These are phyloP conservation scores for Habropoda laboriosa DNA, from an alignment of 1,140 invertebrate genomes.

Conservation along the genomic window DNA sequence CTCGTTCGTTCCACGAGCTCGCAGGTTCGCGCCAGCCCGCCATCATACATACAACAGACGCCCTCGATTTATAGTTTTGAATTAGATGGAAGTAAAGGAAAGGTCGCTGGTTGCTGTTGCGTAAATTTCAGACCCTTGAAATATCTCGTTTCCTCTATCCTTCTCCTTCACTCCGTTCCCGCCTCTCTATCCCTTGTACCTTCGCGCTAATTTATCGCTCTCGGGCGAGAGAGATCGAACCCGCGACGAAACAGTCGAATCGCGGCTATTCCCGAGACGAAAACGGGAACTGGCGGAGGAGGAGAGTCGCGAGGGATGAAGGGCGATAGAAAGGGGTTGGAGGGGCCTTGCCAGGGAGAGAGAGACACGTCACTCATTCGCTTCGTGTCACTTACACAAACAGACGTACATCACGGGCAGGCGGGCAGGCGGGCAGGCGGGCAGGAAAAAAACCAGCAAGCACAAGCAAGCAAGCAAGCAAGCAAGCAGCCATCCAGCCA, in stretches of 20 bases:
- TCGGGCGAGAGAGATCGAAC: not conserved
- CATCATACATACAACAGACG: slow-evolving; percentile 81
- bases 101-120: slow-evolving; percentile 69
- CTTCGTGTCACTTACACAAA: slow-evolving; percentile 82
- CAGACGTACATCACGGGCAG: slow-evolving; percentile 80
- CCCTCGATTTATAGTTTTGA: slow-evolving; percentile 82
- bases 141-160: slow-evolving; percentile 52
- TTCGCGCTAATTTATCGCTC: slow-evolving; percentile 18
- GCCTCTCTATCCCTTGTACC: not conserved
- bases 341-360: slow-evolving; percentile 59
- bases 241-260: not conserved
- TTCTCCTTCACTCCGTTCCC: not conserved
- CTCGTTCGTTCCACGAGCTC: slow-evolving; percentile 60
- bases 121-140: slow-evolving; percentile 69
- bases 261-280: not conserved
- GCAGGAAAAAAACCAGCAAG: slow-evolving; percentile 56
- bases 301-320: slow-evolving; percentile 15
- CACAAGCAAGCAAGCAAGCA: slow-evolving; percentile 38
- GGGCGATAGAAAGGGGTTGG: slow-evolving; percentile 32
- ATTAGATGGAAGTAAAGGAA: slow-evolving; percentile 79
- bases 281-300: slow-evolving; percentile 46
- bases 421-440: slow-evolving; percentile 55
- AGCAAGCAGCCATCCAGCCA: slow-evolving; percentile 64
- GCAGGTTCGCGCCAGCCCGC: slow-evolving; percentile 75
- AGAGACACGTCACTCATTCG: slow-evolving; percentile 79